phyloP scores from a whole-genome alignment of 2,113 vertebrate genomes.

The Anhinga rufa region DNA sequence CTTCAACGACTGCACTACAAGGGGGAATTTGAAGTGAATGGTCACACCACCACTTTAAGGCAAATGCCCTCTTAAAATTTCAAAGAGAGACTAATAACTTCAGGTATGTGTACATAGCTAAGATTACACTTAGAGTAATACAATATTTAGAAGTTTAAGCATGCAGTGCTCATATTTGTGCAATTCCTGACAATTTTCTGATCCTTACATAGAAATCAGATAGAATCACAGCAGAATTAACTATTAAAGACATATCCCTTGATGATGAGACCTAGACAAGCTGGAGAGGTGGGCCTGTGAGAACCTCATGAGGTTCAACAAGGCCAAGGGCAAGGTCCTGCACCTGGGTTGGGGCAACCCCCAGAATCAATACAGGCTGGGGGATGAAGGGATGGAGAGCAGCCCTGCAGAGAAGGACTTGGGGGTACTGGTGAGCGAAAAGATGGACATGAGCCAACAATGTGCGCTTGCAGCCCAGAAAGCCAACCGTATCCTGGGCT shows the following conservation, averaged over 20 bases:
- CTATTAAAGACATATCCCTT: background rate
- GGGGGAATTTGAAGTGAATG: background rate
- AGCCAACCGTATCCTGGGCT: too few species aligned
- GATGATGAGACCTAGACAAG: background rate
- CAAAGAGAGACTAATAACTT: background rate
- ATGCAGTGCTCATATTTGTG: background rate
- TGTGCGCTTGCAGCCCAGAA: too few species aligned
- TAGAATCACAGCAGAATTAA: background rate
- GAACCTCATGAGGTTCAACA: too few species aligned
- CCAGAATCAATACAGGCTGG: too few species aligned
- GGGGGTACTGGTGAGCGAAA: too few species aligned
- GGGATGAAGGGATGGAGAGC: too few species aligned
- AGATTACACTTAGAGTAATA: background rate
- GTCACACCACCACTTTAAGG: background rate
- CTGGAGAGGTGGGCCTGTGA: too few species aligned
- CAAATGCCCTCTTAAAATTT: background rate
- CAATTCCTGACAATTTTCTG: background rate
- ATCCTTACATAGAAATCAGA: background rate
- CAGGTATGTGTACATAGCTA: accelerated
- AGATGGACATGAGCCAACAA: too few species aligned
- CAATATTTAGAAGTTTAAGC: background rate
- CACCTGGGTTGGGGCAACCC: too few species aligned
- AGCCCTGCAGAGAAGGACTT: too few species aligned
- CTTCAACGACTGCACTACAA: background rate
- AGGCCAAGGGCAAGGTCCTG: too few species aligned